Base-by-base conservation (phyloP, 2,797 vertebrate species). In the Lindbergichthys nudifrons region DNA sequence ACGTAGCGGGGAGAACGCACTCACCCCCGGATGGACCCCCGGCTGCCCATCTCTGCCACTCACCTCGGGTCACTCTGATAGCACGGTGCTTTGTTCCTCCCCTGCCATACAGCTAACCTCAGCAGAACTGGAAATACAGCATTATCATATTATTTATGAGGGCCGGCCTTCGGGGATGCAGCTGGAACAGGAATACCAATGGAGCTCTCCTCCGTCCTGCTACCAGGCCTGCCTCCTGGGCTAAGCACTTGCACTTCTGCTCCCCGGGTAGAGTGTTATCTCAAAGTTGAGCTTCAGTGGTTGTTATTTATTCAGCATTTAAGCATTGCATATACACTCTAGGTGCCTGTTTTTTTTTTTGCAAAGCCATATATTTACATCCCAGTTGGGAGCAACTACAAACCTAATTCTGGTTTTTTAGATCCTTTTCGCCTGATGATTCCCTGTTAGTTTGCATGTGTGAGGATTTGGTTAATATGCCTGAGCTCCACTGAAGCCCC, bases 111-210 rank as follows among this genome's bases (percentile, higher is more conserved):
- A 87, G 89, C 89, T 88, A 84, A 91, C 87, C 89, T 92, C 90
- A 89, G 92, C 89, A 89, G 84, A 78, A 69, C 83, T 89, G 80
- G 82, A 91, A 91, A 86, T 84, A 77, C 53, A 66, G 77, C 77
- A 90, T 92, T 93, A 92, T 93, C 89, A 92, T 91, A 92, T 90
- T 92, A 93, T 93, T 93, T 93, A 93, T 93, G 89, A 93, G 86
- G 75, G 52, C 79, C 63, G 85, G 89, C 83, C 88, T 87, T 92
- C 86, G 81, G 86, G 82, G 91, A 91, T 89, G 88, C 86, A 90
- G 85, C 87, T 92, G 82, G 79, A 85, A 87, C 88, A 91, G 82
- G 91, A 92, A 93, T 92, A 89, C 79, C 90, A 93, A 92, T 92
- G 66, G 85, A 82, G 89, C 83, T 81, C 84, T 82, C 70, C 83